Evolutionary conservation across 2,797 vertebrate genomes (phyloP).

Genomic region (Craterocephalus amniculus): DNA sequence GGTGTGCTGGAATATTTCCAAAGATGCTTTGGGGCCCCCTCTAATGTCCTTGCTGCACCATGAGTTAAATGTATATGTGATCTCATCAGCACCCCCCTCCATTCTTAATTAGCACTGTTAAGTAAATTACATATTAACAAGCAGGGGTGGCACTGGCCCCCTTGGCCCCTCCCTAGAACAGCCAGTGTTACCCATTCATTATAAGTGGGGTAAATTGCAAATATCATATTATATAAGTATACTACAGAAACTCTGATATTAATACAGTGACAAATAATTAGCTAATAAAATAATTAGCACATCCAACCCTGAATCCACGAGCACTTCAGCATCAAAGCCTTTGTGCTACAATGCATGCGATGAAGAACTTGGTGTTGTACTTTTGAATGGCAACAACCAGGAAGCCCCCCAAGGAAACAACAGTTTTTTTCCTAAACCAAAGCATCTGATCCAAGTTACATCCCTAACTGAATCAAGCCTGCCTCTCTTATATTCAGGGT

Average conservation of each 20-base stretch:
- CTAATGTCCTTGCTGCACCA: too few species aligned
- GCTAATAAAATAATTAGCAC: too few species aligned
- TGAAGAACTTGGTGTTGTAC: slow-evolving; percentile 26
- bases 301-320: slow-evolving; percentile 10
- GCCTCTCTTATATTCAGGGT: slow-evolving; percentile 47
- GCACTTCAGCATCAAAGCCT: slow-evolving; percentile 47
- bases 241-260: not conserved
- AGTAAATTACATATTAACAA: too few species aligned
- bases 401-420: slow-evolving; percentile 64
- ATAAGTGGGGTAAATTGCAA: not conserved
- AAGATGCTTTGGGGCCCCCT: too few species aligned
- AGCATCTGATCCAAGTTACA: slow-evolving; percentile 73
- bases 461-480: slow-evolving; percentile 68
- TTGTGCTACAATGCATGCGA: slow-evolving; percentile 38
- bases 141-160: too few species aligned
- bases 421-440: slow-evolving; percentile 28
- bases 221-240: not conserved
- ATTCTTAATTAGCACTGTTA: too few species aligned
- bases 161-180: too few species aligned
- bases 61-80: too few species aligned
- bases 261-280: not conserved
- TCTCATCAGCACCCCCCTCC: too few species aligned
- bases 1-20: too few species aligned
- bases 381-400: slow-evolving; percentile 56
- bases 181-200: too few species aligned